These are phyloP conservation scores for Equus przewalskii DNA, from an alignment of 2,113 vertebrate genomes.

Conservation along the genomic window DNA sequence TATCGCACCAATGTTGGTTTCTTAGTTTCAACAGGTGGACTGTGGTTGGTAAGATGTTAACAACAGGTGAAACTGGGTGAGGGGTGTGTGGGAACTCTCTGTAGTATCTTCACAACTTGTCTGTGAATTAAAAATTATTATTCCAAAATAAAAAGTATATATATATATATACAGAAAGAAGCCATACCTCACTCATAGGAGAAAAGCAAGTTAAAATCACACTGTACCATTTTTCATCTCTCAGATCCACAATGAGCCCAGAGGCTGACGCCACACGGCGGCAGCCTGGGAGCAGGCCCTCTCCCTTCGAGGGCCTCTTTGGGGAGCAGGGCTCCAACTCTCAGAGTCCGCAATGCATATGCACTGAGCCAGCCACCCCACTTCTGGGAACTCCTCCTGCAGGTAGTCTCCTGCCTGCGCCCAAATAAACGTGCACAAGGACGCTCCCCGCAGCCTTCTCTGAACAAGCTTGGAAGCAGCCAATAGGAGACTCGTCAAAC, in stretches of 20 bases:
- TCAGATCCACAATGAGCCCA: neutral
- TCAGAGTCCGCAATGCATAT: neutral
- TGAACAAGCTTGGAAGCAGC: neutral
- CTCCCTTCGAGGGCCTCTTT: neutral
- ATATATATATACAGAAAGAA: too few species aligned
- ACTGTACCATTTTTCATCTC: neutral
- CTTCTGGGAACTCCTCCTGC: neutral
- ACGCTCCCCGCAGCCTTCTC: neutral
- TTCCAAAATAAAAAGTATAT: neutral
- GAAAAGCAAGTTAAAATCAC: conserved; percentile 20
- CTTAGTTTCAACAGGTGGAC: conserved; percentile 14
- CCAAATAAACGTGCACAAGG: neutral
- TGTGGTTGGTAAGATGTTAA: neutral
- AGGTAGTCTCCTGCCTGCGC: neutral
- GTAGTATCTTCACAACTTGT: neutral
- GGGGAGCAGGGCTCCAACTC: neutral
- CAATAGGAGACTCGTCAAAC: neutral
- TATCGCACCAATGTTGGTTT: neutral
- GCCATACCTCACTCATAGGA: neutral
- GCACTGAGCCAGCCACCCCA: neutral
- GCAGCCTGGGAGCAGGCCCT: neutral
- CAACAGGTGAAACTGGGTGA: neutral
- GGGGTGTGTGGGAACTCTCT: neutral
- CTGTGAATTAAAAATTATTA: conserved; percentile 40
- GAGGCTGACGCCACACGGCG: neutral